A percentile compares a stretch with the other conserved stretches of the same genome.
These are phyloP conservation scores for Pandemis cinnamomeana DNA, from an alignment of 2,888 invertebrate genomes.

Conservation along the genomic window DNA sequence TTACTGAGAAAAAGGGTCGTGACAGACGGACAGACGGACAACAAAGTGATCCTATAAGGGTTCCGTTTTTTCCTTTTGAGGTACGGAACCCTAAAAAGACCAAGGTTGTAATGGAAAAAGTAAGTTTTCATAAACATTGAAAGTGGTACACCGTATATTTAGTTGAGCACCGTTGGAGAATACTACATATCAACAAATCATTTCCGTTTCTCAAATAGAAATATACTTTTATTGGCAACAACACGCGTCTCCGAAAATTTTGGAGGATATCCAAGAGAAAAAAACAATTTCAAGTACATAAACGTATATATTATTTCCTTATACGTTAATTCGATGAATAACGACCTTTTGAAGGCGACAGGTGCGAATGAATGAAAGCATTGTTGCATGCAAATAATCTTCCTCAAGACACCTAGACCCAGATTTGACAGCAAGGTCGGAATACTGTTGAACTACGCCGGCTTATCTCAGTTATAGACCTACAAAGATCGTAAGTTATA, in stretches of 20 bases:
- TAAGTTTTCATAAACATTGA: neutral
- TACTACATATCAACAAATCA: neutral
- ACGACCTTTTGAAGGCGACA: conserved; percentile 47
- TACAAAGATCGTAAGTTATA: neutral
- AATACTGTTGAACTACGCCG: neutral
- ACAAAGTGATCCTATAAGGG: no score
- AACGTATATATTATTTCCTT: conserved; percentile 20
- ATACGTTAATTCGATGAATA: conserved; percentile 28
- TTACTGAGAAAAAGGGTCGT: no score
- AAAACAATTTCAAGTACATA: conserved; percentile 20
- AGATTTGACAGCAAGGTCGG: conserved; percentile 53
- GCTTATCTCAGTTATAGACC: neutral
- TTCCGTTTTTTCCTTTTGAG: no score
- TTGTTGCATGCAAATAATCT: conserved; percentile 52
- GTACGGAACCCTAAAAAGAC: no score
- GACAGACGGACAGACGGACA: no score
- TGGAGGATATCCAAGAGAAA: conserved; percentile 15
- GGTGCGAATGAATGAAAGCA: conserved; percentile 43
- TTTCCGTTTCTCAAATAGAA: conserved; percentile 2
- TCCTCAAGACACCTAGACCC: conserved; percentile 75
- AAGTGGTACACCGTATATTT: neutral
- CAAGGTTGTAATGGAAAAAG: neutral
- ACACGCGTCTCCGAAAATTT: neutral
- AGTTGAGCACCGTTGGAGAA: neutral
- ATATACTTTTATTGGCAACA: neutral